These are phyloP conservation scores for Megastigmus dorsalis DNA, from an alignment of 2,888 invertebrate species.

Conservation along the genomic window DNA sequence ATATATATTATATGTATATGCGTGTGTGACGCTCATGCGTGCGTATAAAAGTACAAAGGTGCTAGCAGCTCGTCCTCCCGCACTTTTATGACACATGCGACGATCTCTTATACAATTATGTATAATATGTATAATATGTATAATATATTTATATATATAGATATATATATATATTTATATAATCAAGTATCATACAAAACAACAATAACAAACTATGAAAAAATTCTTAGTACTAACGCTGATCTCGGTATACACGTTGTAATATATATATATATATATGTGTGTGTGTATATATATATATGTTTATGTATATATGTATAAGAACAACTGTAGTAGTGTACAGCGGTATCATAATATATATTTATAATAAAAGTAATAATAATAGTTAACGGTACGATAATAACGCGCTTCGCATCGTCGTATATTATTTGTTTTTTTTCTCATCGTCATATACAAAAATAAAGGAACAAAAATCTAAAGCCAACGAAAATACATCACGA, in stretches of 20 bases:
- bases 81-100: conserved; percentile 57
- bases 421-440: conserved; percentile 54
- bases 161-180: conserved; percentile 51
- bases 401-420: conserved; percentile 44
- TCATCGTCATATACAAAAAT: conserved; percentile 67
- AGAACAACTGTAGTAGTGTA: conserved; percentile 55
- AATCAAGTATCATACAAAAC: conserved; percentile 71
- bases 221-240: conserved; percentile 63
- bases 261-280: conserved; percentile 53
- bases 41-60: conserved; percentile 57
- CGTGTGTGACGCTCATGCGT: conserved; percentile 52
- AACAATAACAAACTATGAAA: conserved; percentile 73
- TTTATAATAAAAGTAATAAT: conserved; percentile 57
- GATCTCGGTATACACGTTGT: conserved; percentile 58
- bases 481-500: conserved; percentile 66
- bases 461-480: conserved; percentile 71
- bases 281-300: conserved; percentile 53
- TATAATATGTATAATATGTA: conserved; percentile 55
- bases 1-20: conserved; percentile 50
- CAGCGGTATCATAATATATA: conserved; percentile 47
- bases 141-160: conserved; percentile 47
- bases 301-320: conserved; percentile 54
- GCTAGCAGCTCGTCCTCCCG: conserved; percentile 54
- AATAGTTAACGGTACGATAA: conserved; percentile 53
- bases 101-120: conserved; percentile 50